phyloP scores from a whole-genome alignment of 1,140 invertebrate species.

The Drosophila nannoptera region DNA sequence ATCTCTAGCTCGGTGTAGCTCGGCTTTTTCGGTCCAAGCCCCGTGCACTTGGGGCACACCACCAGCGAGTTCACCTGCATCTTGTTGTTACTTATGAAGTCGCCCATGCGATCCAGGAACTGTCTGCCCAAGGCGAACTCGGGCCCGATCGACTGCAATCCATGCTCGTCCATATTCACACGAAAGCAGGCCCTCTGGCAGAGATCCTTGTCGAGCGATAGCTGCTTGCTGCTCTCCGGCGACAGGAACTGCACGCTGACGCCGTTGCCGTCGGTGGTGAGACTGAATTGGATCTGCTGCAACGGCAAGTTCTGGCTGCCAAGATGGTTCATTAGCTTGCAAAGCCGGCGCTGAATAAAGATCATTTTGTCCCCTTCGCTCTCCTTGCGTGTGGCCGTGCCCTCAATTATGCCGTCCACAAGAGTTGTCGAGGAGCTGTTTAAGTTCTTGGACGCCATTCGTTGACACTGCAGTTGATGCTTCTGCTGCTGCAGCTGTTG shows the following conservation, averaged over 20 bases:
- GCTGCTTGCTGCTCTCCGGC: background rate
- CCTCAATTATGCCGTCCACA: background rate
- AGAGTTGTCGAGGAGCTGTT: conserved; percentile 44
- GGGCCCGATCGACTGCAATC: conserved; percentile 12
- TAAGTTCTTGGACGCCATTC: background rate
- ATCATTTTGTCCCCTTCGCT: conserved; percentile 1
- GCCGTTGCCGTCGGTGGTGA: conserved; percentile 43
- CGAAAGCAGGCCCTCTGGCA: conserved; percentile 20
- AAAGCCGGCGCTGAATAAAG: conserved; percentile 38
- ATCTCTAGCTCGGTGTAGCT: conserved; percentile 61
- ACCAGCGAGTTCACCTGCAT: conserved; percentile 11
- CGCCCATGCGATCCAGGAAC: conserved; percentile 46
- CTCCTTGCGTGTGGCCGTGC: conserved; percentile 7
- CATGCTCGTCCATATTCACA: conserved; percentile 16
- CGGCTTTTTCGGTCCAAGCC: conserved; percentile 10
- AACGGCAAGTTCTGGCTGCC: conserved; percentile 48
- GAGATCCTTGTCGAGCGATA: background rate
- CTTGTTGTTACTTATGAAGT: conserved; percentile 23
- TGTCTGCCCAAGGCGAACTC: conserved; percentile 38
- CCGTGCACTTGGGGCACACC: conserved; percentile 31
- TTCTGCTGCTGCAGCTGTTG: no score
- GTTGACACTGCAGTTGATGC: background rate
- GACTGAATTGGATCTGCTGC: conserved; percentile 26
- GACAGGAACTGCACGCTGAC: conserved; percentile 47
- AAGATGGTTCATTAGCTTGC: conserved; percentile 46